A percentile compares a stretch with the other conserved stretches of the same genome.
Conservation (phyloP, 2,113 vertebrate species). For the Heterochromis multidens region DNA sequence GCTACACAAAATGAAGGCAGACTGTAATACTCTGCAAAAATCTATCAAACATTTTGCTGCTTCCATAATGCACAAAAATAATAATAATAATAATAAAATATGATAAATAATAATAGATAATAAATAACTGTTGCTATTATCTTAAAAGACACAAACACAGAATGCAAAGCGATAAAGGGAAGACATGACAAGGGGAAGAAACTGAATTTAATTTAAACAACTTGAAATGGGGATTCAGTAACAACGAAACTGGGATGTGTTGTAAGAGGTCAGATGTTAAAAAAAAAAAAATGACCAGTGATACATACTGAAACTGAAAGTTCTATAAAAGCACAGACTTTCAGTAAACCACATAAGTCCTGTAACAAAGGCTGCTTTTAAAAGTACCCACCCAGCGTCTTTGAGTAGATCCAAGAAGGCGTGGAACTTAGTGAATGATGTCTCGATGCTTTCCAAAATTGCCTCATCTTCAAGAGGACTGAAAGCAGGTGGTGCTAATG, state of each 20-base stretch:
- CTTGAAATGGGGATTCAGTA: neutral
- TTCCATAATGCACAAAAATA: neutral
- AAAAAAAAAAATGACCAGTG: neutral
- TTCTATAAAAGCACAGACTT: neutral
- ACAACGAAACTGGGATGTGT: neutral
- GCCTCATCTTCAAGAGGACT: constrained; percentile 87
- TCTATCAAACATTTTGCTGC: neutral
- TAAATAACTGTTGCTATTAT: neutral
- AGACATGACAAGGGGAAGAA: neutral
- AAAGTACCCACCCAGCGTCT: constrained; percentile 86
- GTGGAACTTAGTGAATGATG: constrained; percentile 92
- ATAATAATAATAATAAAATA: too few relatives aligned
- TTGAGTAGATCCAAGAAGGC: constrained; percentile 95
- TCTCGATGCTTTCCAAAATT: constrained; percentile 90
- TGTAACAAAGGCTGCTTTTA: neutral
- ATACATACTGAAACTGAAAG: neutral
- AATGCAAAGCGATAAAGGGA: neutral
- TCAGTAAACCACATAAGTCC: neutral
- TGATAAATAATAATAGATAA: neutral
- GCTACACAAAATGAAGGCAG: neutral
- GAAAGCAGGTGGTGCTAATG: constrained; percentile 64
- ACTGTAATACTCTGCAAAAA: neutral
- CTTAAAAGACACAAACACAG: neutral
- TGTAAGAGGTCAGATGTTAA: neutral
- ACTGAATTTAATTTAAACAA: neutral